Evolutionary conservation across 1,140 invertebrate species (phyloP), one percentile per base, ranked within the genome.

Genomic region (Monomorium pharaonis): DNA sequence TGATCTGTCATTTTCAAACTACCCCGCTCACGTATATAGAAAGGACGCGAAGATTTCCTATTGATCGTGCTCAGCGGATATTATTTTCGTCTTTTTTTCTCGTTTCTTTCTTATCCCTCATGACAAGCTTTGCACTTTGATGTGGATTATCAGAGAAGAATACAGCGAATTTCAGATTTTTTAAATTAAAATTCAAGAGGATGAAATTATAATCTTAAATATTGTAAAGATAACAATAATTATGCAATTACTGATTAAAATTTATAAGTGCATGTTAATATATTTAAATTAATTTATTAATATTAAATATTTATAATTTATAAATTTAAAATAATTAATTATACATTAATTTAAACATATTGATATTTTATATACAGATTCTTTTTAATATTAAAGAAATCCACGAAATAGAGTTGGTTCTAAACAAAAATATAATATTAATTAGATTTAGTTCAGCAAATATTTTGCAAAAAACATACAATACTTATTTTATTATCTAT

Each of bases 1-100:
- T 44, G 47, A 63, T 37, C 51, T 72, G 67, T 58, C 37, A 67
- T 63, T 76, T 78, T 86, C 77, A 54, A 86, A 86, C 83, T 88
- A 87, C 54, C 67, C 62, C 80, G 44, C 49, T 33, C 33, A 21
- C 18, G 81, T 76, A 67, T 75, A 63, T 49, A 70, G 18, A 77
- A 27, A 70, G 33, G 62, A 27, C 24, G 16, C 58, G 27, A 24
- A 62, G 67, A 27, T 58, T 78, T 33, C 18, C 42, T 18, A 72
- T 74, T 85, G 87, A 88, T 88, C 62, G 54, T 78, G 12, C 47
- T 12, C 10, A 16, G 14, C 47, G 67, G 37, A 58, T 60, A 56
- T 88, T 86, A 72, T 86, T 74, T 44, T 60, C 9, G 21, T 3
- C 30, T 4, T 1, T 62, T 16, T 12, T 58, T 24, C 12, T 18